Conservation (phyloP, 2,113 vertebrate genomes). For the sheep (Ovis aries) region DNA sequence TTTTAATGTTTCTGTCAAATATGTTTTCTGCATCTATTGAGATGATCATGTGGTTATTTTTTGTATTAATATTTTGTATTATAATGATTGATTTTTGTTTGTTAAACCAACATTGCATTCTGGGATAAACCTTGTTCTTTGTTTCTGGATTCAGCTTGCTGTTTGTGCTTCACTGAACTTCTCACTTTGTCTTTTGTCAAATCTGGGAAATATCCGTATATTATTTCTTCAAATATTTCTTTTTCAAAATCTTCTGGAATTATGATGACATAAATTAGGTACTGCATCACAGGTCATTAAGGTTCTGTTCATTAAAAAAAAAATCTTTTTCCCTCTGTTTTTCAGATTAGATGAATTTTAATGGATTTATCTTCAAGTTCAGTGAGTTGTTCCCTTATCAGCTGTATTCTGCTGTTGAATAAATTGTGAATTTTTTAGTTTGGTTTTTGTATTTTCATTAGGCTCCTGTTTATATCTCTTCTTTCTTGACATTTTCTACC, state of each 20-base stretch:
- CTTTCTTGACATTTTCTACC: background rate
- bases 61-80: background rate
- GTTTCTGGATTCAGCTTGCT: background rate
- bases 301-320: background rate
- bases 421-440: background rate
- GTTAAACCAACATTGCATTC: background rate
- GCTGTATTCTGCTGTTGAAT: background rate
- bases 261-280: background rate
- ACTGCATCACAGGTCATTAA: background rate
- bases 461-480: background rate
- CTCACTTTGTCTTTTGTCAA: background rate
- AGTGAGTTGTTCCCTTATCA: background rate
- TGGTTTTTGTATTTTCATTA: background rate
- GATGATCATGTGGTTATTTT: background rate
- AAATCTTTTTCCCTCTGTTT: background rate
- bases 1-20: background rate
- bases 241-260: background rate
- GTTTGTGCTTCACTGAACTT: background rate
- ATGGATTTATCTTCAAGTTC: background rate
- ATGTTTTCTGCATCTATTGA: background rate
- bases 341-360: background rate
- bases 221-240: conserved; percentile 9
- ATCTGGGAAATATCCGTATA: background rate
- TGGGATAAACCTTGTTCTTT: background rate
- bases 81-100: background rate